Percentiles rank a stretch among this genome's conserved stretches.
Evolutionary conservation across 1,140 invertebrate species (phyloP).

Genomic region (Lethocerus indicus): DNA sequence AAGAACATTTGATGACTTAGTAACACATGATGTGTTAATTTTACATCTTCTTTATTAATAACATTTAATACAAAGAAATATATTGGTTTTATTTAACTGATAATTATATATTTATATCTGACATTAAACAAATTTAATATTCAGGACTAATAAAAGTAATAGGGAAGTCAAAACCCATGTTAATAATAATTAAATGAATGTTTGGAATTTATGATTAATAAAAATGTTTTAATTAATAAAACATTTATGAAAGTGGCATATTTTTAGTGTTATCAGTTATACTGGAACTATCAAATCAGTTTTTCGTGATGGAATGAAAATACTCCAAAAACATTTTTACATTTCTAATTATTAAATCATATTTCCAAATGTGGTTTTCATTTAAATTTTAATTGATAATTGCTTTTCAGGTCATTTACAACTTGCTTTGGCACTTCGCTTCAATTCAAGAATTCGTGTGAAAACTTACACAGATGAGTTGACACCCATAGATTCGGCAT

Average conservation of each 20-base stretch:
- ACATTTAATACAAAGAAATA: neutral
- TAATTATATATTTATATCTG: neutral
- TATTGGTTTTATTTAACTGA: neutral
- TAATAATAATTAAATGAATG: too few relatives aligned
- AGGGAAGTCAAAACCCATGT: neutral
- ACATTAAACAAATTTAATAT: neutral
- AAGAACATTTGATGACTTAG: neutral
- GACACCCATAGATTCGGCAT: constrained; percentile 77
- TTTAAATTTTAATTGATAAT: too few relatives aligned
- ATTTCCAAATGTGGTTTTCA: too few relatives aligned
- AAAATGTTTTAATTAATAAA: too few relatives aligned
- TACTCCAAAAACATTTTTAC: too few relatives aligned
- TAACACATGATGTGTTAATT: neutral
- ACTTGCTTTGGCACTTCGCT: constrained; percentile 75
- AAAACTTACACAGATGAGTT: constrained; percentile 98
- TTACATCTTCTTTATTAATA: neutral
- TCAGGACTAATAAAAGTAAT: neutral
- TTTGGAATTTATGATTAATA: too few relatives aligned
- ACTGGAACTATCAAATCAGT: too few relatives aligned
- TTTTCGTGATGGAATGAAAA: too few relatives aligned
- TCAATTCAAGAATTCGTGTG: constrained; percentile 81
- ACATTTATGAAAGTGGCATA: too few relatives aligned
- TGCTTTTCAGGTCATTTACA: constrained; percentile 73
- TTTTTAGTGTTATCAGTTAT: too few relatives aligned
- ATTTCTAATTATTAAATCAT: too few relatives aligned